A percentile compares a stretch with the other conserved stretches of the same genome.
phyloP scores from a whole-genome alignment of 2,113 vertebrate species.

The Otolemur garnettii region DNA sequence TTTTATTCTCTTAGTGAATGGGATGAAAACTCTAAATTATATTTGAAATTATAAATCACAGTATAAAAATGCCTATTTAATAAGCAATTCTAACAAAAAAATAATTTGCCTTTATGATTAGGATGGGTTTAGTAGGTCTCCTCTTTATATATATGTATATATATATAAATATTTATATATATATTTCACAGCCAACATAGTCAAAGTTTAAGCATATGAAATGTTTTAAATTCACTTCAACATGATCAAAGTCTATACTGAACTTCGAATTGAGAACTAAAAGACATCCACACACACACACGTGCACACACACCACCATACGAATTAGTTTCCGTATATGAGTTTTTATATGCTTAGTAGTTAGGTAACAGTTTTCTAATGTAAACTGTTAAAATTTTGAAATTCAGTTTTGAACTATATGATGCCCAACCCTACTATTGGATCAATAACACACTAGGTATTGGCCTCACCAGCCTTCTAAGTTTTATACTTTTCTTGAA shows the following conservation, averaged over 20 bases:
- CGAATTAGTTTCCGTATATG: constrained; percentile 58
- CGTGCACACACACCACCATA: not conserved
- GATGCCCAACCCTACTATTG: constrained; percentile 49
- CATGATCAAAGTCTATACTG: constrained; percentile 62
- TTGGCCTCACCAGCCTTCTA: constrained; percentile 53
- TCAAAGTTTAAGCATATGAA: constrained; percentile 63
- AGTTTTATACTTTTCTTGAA: constrained; percentile 67
- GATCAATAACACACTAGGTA: constrained; percentile 54
- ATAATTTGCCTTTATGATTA: constrained; percentile 68
- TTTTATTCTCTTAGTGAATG: constrained; percentile 61
- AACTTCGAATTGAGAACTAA: constrained; percentile 63
- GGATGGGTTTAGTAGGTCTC: constrained; percentile 59
- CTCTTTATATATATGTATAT: constrained; percentile 49
- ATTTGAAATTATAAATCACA: constrained; percentile 65
- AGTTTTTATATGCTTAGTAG: constrained; percentile 59
- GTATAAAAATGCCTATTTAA: constrained; percentile 66
- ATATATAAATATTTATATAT: constrained; percentile 41
- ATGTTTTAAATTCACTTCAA: constrained; percentile 66
- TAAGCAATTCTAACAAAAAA: constrained; percentile 75
- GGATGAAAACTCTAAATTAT: constrained; percentile 61
- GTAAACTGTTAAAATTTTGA: constrained; percentile 65
- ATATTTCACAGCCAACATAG: constrained; percentile 50
- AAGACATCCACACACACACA: not conserved
- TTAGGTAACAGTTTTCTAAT: constrained; percentile 69
- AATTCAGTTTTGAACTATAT: constrained; percentile 58